Conservation (phyloP, 2,888 invertebrate species). For the Candidula unifasciata region DNA sequence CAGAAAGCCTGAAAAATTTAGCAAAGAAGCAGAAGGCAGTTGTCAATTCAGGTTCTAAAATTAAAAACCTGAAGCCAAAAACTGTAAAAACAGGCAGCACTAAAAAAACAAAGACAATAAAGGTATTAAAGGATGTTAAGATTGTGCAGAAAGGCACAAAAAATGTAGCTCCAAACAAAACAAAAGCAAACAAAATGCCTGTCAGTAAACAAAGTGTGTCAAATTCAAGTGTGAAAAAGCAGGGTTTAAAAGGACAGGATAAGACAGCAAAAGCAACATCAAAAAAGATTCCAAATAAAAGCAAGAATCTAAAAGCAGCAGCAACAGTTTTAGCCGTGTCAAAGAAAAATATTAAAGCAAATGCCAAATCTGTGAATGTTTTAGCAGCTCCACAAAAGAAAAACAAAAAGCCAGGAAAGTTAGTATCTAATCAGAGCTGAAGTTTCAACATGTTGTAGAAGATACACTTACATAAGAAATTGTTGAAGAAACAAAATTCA, state of each 20-base stretch:
- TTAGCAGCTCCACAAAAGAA: not conserved
- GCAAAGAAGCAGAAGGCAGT: not conserved
- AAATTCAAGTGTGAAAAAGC: not conserved
- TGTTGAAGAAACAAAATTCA: too few species aligned
- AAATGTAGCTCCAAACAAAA: not conserved
- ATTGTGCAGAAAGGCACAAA: not conserved
- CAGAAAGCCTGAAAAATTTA: not conserved
- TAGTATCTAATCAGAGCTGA: not conserved
- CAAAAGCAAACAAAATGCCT: not conserved
- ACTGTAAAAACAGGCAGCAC: constrained; percentile 6
- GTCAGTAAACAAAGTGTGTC: not conserved
- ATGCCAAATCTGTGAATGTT: not conserved
- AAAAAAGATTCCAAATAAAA: not conserved
- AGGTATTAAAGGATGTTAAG: constrained; percentile 16
- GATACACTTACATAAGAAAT: too few species aligned
- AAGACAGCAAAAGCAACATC: not conserved
- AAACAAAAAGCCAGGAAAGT: not conserved
- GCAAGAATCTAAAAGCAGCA: constrained; percentile 9
- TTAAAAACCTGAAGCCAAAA: not conserved
- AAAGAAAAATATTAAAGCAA: not conserved
- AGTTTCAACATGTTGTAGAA: not conserved
- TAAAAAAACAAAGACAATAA: not conserved
- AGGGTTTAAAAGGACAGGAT: not conserved
- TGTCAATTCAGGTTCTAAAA: not conserved
- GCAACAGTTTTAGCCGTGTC: not conserved